These are phyloP conservation scores for Steinernema hermaphroditum DNA, from an alignment of 2,888 invertebrate genomes.

Conservation along the genomic window DNA sequence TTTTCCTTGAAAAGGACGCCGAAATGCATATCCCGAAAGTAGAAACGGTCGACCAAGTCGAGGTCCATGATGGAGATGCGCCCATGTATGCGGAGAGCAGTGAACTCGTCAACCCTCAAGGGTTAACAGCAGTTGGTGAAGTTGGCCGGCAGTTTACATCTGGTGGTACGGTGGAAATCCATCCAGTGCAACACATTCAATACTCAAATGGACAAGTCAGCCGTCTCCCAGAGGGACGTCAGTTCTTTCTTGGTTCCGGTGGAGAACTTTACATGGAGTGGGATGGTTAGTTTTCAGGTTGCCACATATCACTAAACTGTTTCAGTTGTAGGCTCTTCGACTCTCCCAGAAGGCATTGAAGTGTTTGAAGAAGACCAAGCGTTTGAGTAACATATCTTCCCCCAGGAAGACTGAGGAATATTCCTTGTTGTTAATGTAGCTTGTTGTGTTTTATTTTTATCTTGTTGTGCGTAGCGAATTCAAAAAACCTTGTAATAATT, in stretches of 20 bases:
- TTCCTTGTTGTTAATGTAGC: no score
- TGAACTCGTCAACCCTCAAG: no score
- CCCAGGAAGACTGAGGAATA: no score
- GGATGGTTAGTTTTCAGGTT: background rate
- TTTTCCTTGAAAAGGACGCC: no score
- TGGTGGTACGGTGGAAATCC: background rate
- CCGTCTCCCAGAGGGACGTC: background rate
- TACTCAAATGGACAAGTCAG: background rate
- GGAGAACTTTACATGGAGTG: slow-evolving; percentile 19
- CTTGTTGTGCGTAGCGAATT: no score
- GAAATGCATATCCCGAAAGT: background rate
- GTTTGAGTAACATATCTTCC: no score
- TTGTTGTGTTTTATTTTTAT: no score
- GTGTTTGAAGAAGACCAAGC: slow-evolving; percentile 9
- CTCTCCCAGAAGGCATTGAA: slow-evolving; percentile 8
- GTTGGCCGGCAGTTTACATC: background rate
- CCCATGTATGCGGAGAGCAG: background rate
- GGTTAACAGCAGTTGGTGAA: no score
- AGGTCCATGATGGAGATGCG: background rate
- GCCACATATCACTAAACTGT: background rate
- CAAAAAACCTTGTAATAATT: no score
- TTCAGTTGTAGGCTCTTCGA: background rate
- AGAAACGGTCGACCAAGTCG: background rate
- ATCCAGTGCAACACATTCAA: background rate
- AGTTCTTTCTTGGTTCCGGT: background rate